phyloP scores from a whole-genome alignment of 2,888 invertebrate genomes.

The Cecidostiba fungosa region DNA sequence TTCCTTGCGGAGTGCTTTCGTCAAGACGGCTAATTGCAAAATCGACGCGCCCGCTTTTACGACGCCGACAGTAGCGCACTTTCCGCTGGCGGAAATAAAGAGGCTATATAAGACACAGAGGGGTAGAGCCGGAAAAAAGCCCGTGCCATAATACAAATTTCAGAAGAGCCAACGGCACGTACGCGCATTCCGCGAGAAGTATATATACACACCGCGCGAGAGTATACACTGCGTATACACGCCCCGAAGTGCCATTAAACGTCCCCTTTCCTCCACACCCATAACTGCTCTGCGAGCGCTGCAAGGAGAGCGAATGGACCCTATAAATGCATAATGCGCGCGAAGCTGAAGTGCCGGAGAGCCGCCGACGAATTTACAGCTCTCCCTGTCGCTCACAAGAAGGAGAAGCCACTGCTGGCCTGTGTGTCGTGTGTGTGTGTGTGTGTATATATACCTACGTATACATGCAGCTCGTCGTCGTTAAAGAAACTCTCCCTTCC shows the following conservation, averaged over 20 bases:
- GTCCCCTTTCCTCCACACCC: background rate
- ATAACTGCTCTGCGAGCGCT: constrained; percentile 18
- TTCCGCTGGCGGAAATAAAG: background rate
- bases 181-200: background rate
- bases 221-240: background rate
- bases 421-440: background rate
- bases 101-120: background rate
- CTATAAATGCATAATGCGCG: constrained; percentile 67
- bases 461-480: background rate
- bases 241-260: constrained; percentile 44
- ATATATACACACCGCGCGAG: background rate
- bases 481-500: constrained; percentile 38
- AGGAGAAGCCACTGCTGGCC: background rate
- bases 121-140: background rate
- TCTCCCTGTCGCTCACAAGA: background rate
- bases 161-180: background rate
- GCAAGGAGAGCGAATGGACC: constrained; percentile 59
- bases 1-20: too few species aligned
- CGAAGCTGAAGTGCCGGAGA: constrained; percentile 23
- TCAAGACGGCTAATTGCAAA: background rate
- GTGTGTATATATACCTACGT: background rate
- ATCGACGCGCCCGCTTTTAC: background rate
- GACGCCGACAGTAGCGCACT: constrained; percentile 6
- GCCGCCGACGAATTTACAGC: constrained; percentile 64
- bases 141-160: background rate